These are phyloP conservation scores for Rhamphomyia laevipes DNA, from an alignment of 2,888 invertebrate genomes.

Conservation along the genomic window DNA sequence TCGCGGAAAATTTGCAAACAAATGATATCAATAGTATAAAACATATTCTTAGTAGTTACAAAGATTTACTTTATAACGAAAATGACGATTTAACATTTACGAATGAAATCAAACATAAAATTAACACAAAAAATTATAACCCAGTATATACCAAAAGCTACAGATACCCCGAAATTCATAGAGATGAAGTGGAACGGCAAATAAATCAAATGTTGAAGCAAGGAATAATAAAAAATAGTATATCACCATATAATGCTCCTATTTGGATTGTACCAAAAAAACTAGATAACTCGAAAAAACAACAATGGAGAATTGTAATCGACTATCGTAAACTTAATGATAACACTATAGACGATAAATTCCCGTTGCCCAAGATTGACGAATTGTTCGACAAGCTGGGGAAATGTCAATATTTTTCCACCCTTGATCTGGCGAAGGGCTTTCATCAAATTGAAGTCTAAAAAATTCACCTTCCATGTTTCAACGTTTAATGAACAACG, in stretches of 20 bases:
- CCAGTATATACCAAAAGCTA: too few relatives aligned
- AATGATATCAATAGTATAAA: too few relatives aligned
- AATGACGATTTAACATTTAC: too few relatives aligned
- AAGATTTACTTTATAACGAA: too few relatives aligned
- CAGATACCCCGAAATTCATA: too few relatives aligned
- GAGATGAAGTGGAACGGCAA: too few relatives aligned
- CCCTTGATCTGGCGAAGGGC: not conserved
- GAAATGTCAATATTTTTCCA: not conserved
- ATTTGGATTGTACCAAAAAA: not conserved
- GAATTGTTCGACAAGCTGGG: not conserved
- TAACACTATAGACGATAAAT: not conserved
- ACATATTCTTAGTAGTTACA: too few relatives aligned
- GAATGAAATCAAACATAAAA: too few relatives aligned
- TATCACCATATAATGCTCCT: not conserved
- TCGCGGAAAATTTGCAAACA: too few relatives aligned
- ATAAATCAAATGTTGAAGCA: constrained; percentile 12
- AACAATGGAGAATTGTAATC: not conserved
- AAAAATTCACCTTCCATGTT: constrained; percentile 6
- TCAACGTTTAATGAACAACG: constrained; percentile 13
- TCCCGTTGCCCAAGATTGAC: not conserved
- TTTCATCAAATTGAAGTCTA: not conserved
- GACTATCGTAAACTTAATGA: not conserved
- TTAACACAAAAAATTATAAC: too few relatives aligned
- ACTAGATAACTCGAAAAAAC: not conserved
- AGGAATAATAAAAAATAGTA: constrained; percentile 15